A percentile compares a stretch with the other conserved stretches of the same genome.
Evolutionary conservation across 2,888 invertebrate species (phyloP).

Genomic region (Zygaena filipendulae): DNA sequence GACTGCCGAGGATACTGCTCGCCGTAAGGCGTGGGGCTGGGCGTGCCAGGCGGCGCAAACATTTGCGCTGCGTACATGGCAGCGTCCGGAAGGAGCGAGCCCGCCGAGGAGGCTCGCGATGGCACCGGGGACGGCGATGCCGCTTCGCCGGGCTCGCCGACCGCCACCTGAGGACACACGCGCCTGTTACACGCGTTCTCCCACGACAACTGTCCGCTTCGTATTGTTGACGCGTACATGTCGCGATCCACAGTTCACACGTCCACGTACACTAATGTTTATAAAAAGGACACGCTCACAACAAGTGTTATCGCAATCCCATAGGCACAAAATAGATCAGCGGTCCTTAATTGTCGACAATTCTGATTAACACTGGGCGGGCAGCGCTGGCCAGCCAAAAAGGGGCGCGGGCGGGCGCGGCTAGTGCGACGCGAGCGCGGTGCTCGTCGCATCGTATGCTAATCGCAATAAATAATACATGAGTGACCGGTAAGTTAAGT

Average conservation of each 20-base stretch:
- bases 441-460: conserved; percentile 65
- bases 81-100: conserved; percentile 71
- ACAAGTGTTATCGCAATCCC: conserved; percentile 33
- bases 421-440: conserved; percentile 67
- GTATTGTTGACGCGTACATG: conserved; percentile 71
- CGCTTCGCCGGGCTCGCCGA: conserved; percentile 70
- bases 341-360: conserved; percentile 54
- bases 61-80: conserved; percentile 77
- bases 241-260: conserved; percentile 64
- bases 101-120: conserved; percentile 68
- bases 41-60: conserved; percentile 75
- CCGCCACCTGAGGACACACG: conserved; percentile 71
- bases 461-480: conserved; percentile 68
- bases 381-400: conserved; percentile 69
- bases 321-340: conserved; percentile 19
- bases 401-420: conserved; percentile 71
- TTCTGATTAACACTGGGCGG: conserved; percentile 66
- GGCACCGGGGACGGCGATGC: conserved; percentile 72
- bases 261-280: conserved; percentile 55
- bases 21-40: conserved; percentile 72
- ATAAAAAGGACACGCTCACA: conserved; percentile 46
- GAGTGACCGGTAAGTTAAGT: conserved; percentile 62
- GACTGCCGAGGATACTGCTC: conserved; percentile 61
- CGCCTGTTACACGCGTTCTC: conserved; percentile 74
- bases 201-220: conserved; percentile 68